Evolutionary conservation across 2,888 invertebrate genomes (phyloP), one percentile per base, ranked within the genome.

Genomic region (Dysmachus trigonus): DNA sequence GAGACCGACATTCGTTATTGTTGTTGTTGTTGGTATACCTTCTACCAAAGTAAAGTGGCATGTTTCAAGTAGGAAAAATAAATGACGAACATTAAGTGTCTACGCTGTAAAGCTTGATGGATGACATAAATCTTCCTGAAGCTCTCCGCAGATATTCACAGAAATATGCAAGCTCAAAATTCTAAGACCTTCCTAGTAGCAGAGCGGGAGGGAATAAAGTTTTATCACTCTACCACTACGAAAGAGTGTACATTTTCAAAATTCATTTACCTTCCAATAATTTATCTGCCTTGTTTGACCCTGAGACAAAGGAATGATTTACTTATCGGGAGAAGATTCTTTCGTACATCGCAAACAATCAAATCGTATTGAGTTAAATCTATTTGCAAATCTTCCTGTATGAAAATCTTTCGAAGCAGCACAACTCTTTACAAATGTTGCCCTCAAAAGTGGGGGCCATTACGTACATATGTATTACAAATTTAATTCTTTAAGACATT

Each of bases 31-130:
- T 73, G 73, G 33, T n/a, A 73, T 47, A 47, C n/a, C n/a, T 47
- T 47, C 47, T 47, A 18, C 47, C 15, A 27, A 41, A 51, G 31
- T 79, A 47, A n/a, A 79, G 27, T 79, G 27, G 27, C 41, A 76
- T 76, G 41, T 27, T 79, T 22, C 27, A 30, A 41, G 62, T 31
- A 22, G 79, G 18, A 41, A 79, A 79, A 41, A 79, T 51, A 47
- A 79, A 79, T 79, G 41, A 51, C 79, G 27, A 27, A 27, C 35
- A 79, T 79, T 79, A 79, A 79, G 47, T 79, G 27, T 79, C 79
- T 47, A 31, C 79, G 47, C 79, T 79, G 79, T 51, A 79, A 79
- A 79, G 79, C 79, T 79, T 79, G 47, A 79, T 79, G 79, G 79
- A 79, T 79, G 47, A 51, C 51, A 79, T 79, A 47, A 79, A 47